Evolutionary conservation across 23 tunicate genomes (phyloP), one percentile per base, ranked within the genome.

Genomic region (Ascidia mentula): DNA sequence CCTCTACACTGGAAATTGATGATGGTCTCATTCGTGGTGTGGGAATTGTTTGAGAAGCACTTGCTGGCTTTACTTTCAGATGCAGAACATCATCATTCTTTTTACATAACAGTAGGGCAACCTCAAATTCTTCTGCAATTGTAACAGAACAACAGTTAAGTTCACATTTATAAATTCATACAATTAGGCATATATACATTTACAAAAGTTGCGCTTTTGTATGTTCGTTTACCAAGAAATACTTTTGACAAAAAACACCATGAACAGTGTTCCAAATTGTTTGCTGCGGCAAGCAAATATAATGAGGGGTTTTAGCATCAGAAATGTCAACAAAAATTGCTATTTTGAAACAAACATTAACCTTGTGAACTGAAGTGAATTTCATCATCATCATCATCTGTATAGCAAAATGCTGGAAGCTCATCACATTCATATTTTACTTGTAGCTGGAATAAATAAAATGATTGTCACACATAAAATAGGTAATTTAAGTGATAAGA

Each of bases 331-430:
- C n/a, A n/a, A n/a, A n/a, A n/a, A n/a, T n/a, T n/a, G n/a, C n/a
- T n/a, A n/a, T n/a, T n/a, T n/a, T n/a, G n/a, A n/a, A n/a, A n/a
- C n/a, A n/a, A n/a, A n/a, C n/a, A n/a, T n/a, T 30, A 5, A 90
- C 95, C 95, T 90, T 90, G 86, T 30, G 82, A 39, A 60, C 80
- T 84, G 31, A 90, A 65, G n/a, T 79, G 18, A 18, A 90, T 80
- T 6, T 39, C 15, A 38, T 90, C 95, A 72, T 84, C 85, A 37
- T 90, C 95, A 59, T 90, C 89, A 80, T 90, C 95, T 1, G 70
- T 65, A 37, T 90, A 90, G 0, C 72, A 40, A 69, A 84, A 90
- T 36, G 31, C 30, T 45, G 85, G 86, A n/a, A 69, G 24, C 7
- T 53, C 71, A 69, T 79, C 79, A 79, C 37, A 74, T 7, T 60